A percentile compares a stretch with the other conserved stretches of the same genome.
These are phyloP conservation scores for Hypena proboscidalis DNA, from an alignment of 2,888 invertebrate genomes.

Conservation along the genomic window DNA sequence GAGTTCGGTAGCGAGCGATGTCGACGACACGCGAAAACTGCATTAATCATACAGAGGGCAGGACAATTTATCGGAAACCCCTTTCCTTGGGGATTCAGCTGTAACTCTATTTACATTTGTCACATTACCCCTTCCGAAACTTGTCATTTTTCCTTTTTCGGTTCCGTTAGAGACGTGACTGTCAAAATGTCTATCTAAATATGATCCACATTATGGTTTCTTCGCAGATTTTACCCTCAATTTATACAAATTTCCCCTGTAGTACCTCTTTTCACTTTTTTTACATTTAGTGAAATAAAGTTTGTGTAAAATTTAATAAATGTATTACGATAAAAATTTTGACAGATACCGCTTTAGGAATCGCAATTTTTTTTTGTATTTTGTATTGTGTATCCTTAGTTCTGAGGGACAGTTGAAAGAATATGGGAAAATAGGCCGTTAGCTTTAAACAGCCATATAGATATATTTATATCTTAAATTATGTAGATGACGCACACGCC, in stretches of 20 bases:
- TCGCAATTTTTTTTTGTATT: conserved; percentile 54
- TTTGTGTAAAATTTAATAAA: conserved; percentile 7
- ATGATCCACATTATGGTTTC: conserved; percentile 20
- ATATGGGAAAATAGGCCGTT: conserved; percentile 53
- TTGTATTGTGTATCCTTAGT: conserved; percentile 69
- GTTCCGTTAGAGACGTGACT: conserved; percentile 33
- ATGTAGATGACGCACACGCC: conserved; percentile 13
- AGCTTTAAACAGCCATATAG: conserved; percentile 45
- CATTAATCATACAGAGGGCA: conserved; percentile 70
- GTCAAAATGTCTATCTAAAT: conserved; percentile 33
- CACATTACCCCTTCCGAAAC: conserved; percentile 50
- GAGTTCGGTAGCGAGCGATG: conserved; percentile 40
- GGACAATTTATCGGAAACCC: conserved; percentile 64
- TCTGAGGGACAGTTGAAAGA: conserved; percentile 63
- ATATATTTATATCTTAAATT: conserved; percentile 14
- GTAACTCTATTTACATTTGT: conserved; percentile 59
- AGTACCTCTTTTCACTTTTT: neutral
- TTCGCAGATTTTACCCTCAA: conserved; percentile 11
- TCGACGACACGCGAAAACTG: conserved; percentile 65
- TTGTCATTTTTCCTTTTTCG: conserved; percentile 25
- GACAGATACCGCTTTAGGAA: conserved; percentile 56
- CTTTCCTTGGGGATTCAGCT: conserved; percentile 52
- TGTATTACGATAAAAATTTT: conserved; percentile 45
- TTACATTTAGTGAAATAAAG: neutral
- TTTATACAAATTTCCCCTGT: conserved; percentile 3